A percentile compares a stretch with the other conserved stretches of the same genome.
Conservation (phyloP, 2,113 vertebrate species). For the Capra hircus region DNA sequence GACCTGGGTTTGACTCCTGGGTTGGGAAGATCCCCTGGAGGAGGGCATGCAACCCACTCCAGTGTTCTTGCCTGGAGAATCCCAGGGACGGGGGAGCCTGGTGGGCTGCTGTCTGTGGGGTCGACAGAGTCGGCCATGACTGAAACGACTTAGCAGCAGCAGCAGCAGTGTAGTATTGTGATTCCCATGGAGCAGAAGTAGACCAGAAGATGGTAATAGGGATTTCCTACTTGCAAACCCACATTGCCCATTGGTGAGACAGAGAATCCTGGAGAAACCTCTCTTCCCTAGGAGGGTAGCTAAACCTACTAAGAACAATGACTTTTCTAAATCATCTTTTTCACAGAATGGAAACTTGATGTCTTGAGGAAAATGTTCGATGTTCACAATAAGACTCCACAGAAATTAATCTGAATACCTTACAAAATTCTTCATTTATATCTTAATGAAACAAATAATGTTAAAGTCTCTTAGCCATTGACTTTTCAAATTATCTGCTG, state of each 20-base stretch:
- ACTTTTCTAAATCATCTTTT: background rate
- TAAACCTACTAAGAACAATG: background rate
- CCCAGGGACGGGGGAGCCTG: background rate
- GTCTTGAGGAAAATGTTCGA: background rate
- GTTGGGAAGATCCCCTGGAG: background rate
- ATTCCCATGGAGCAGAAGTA: background rate
- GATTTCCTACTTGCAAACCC: background rate
- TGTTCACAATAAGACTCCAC: background rate
- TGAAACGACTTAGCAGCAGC: too few species aligned
- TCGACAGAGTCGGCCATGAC: accelerated
- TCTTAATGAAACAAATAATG: background rate
- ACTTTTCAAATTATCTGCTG: background rate
- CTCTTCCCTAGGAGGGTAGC: background rate
- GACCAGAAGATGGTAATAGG: background rate
- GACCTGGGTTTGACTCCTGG: background rate
- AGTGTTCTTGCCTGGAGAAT: background rate
- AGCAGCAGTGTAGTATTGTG: background rate
- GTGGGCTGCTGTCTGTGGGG: background rate
- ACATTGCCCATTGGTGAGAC: background rate
- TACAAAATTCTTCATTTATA: background rate
- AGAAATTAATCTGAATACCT: background rate
- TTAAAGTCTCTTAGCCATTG: background rate
- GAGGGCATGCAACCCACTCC: background rate
- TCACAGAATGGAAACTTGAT: background rate
- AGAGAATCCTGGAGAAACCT: background rate